These are phyloP conservation scores for Mergus octosetaceus DNA, from an alignment of 2,797 vertebrate species.

Conservation along the genomic window DNA sequence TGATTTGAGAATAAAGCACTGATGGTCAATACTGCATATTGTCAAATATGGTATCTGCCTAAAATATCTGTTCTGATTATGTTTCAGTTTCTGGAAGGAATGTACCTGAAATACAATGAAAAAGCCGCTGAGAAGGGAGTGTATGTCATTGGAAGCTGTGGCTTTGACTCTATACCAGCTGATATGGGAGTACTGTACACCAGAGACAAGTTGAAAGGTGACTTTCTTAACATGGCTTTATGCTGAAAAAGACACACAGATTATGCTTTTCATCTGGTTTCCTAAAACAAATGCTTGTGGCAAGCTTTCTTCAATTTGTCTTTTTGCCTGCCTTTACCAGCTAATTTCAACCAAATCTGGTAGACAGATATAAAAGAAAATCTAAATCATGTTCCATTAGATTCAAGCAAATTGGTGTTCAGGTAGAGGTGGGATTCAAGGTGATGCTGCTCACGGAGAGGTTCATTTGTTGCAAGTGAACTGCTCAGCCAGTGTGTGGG, in stretches of 20 bases:
- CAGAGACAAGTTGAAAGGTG: constrained; percentile 91
- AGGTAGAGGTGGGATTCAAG: not conserved
- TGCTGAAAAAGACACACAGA: not conserved
- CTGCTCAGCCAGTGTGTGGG: not conserved
- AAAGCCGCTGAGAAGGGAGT: constrained; percentile 89
- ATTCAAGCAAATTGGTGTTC: no score
- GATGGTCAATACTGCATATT: not conserved
- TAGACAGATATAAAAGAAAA: not conserved
- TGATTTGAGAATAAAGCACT: accelerated
- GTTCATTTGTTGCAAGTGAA: not conserved
- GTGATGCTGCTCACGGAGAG: accelerated
- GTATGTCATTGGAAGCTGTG: constrained; percentile 93
- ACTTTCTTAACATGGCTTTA: not conserved
- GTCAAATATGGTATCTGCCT: not conserved
- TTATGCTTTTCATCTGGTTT: not conserved
- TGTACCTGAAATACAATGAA: constrained; percentile 88
- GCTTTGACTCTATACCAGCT: constrained; percentile 96
- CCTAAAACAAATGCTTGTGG: not conserved
- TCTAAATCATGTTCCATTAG: not conserved
- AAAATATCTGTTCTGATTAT: constrained; percentile 23
- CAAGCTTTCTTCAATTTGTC: not conserved
- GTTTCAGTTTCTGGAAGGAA: constrained; percentile 92
- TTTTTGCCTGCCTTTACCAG: not conserved
- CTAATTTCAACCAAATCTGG: not conserved
- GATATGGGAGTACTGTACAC: constrained; percentile 96